These are phyloP conservation scores for Etia nguti DNA, from an alignment of 2,113 vertebrate genomes.

Conservation along the genomic window DNA sequence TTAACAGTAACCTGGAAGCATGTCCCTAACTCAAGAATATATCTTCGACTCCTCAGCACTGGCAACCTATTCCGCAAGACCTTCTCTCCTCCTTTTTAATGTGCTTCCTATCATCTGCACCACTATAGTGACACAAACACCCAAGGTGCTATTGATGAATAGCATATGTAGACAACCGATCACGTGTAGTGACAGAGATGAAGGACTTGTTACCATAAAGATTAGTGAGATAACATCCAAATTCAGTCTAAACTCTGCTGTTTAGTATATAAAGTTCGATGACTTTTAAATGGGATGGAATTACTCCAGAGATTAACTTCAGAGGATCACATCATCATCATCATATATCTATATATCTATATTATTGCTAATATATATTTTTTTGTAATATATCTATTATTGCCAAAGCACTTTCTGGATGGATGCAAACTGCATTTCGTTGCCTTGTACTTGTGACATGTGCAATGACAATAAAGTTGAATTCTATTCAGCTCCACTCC, in stretches of 20 bases:
- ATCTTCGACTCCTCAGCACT: not conserved
- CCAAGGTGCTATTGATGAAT: not conserved
- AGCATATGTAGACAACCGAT: not conserved
- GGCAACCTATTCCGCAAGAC: not conserved
- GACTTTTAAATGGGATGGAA: not conserved
- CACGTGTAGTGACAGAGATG: not conserved
- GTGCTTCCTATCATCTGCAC: not conserved
- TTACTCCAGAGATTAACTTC: not conserved
- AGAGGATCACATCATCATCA: not conserved
- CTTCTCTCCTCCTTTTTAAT: not conserved
- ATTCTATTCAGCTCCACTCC: no score
- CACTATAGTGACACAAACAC: not conserved
- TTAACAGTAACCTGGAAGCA: not conserved
- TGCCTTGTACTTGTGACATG: no score
- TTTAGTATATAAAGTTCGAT: not conserved
- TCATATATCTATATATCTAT: no score
- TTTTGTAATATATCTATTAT: no score
- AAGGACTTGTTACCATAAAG: not conserved
- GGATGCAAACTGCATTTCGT: no score
- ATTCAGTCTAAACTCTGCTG: not conserved
- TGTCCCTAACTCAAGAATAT: not conserved
- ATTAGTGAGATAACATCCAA: not conserved
- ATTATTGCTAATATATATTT: no score
- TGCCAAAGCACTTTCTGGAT: no score
- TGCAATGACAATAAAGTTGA: no score